A percentile compares a stretch with the other conserved stretches of the same genome.
Evolutionary conservation across 2,888 invertebrate genomes (phyloP).

Genomic region (Caenorhabditis sinica): DNA sequence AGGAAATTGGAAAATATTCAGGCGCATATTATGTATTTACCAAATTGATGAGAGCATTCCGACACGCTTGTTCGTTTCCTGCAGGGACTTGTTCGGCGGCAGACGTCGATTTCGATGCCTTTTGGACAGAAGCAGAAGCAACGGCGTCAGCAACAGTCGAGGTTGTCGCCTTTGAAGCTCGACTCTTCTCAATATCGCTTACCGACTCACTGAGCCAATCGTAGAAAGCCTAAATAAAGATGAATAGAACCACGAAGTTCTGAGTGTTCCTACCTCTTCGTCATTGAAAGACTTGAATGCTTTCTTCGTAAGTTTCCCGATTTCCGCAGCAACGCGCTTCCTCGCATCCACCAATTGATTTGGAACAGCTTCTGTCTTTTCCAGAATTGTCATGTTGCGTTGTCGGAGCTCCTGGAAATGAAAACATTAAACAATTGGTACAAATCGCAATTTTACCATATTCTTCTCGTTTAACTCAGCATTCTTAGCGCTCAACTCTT

Average conservation of each 20-base stretch:
- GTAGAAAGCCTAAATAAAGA: slow-evolving; percentile 35
- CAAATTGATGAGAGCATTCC: not conserved
- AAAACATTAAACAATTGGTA: not conserved
- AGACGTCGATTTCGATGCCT: not conserved
- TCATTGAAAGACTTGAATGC: slow-evolving; percentile 40
- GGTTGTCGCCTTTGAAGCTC: not conserved
- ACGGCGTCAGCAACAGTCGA: not conserved
- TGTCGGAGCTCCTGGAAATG: slow-evolving; percentile 60
- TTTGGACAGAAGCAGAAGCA: not conserved
- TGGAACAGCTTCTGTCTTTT: slow-evolving; percentile 53
- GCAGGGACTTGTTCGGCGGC: not conserved
- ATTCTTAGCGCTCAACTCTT: slow-evolving; percentile 39
- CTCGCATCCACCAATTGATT: slow-evolving; percentile 25
- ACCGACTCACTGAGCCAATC: slow-evolving; percentile 43
- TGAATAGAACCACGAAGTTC: not conserved
- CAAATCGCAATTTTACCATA: no score
- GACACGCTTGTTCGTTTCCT: not conserved
- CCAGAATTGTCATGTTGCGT: slow-evolving; percentile 58
- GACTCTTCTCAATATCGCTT: not conserved
- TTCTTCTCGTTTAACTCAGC: slow-evolving; percentile 43
- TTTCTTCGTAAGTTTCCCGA: slow-evolving; percentile 28
- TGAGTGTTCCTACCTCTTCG: slow-evolving; percentile 8
- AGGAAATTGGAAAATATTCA: no score
- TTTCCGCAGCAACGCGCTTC: slow-evolving; percentile 25
- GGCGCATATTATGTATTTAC: no score